phyloP scores from a whole-genome alignment of 1,140 invertebrate genomes.

The Globodera rostochiensis region DNA sequence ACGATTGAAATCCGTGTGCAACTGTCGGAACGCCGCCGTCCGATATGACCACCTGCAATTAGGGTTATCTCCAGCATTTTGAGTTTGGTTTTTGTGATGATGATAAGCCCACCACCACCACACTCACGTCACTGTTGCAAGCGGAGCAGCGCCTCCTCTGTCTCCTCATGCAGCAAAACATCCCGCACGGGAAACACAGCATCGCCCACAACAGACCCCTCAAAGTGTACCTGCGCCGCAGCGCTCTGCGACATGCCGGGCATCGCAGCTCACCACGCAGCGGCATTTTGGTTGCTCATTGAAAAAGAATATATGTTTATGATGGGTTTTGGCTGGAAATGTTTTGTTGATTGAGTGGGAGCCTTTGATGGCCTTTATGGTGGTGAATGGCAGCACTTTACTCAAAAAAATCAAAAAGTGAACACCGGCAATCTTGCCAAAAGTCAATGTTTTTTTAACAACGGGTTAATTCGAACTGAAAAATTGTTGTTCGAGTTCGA shows the following conservation, averaged over 20 bases:
- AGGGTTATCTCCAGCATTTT: neutral
- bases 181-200: constrained; percentile 59
- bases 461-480: too few relatives aligned
- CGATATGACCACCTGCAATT: constrained; percentile 38
- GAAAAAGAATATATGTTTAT: neutral
- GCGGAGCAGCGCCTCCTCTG: constrained; percentile 36
- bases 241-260: constrained; percentile 32
- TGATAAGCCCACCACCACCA: neutral
- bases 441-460: too few relatives aligned
- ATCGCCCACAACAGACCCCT: constrained; percentile 54
- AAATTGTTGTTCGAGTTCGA: too few relatives aligned
- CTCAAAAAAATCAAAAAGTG: too few relatives aligned
- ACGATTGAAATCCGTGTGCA: constrained; percentile 43
- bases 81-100: neutral
- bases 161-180: constrained; percentile 55
- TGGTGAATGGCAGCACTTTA: too few relatives aligned
- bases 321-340: neutral
- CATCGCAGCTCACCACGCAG: constrained; percentile 6
- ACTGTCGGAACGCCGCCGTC: constrained; percentile 39
- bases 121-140: constrained; percentile 51
- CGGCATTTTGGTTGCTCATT: neutral
- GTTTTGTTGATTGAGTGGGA: too few relatives aligned
- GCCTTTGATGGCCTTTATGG: too few relatives aligned
- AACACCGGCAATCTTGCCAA: too few relatives aligned
- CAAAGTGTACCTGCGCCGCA: constrained; percentile 51